Evolutionary conservation across 2,888 invertebrate genomes (phyloP), one percentile per base, ranked within the genome.

Genomic region (Tipula helvola): DNA sequence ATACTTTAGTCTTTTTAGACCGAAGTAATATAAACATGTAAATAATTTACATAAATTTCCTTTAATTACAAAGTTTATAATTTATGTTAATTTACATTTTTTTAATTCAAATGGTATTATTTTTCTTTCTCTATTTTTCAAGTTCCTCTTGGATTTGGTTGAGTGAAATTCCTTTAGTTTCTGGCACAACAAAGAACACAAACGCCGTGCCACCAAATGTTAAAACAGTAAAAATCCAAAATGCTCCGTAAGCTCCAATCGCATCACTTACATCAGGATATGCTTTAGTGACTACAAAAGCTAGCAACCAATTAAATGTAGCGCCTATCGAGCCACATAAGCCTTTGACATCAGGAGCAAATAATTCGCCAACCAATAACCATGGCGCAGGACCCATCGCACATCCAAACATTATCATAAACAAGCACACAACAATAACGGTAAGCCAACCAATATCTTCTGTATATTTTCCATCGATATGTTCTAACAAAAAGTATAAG

Each of bases 361-460:
- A 95, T 42, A 96, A 92, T 90, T 96, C 96, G 0, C 96, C 93
- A 88, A 94, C 91, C 39, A 87, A 36, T 18, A 96, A 93, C 96
- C 96, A 96, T 0, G 96, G 96, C 52, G 96, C 95, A 0, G 96
- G 96, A 0, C 96, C 96, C 89, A 95, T 94, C 83, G 96, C 96
- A 13, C 96, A 89, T 0, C 95, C 95, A 91, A 96, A 96, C 0
- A 95, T 93, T n/a, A 95, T 90, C 13, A 96, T 94, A 90, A 95
- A 96, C 4, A 95, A 87, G 36, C 95, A 94, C 1, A 96, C 90
- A 39, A 95, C 93, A 0, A 94, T 88, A 0, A 96, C 90, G 5
- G 39, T 39, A 39, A 96, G 89, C 94, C 95, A 96, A 0, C 93
- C 92, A 8, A 96, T 92, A 39, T 7, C 39, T 39, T 39, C 3